Conservation (phyloP, 2,888 invertebrate species). For the Cataglyphis livida region DNA sequence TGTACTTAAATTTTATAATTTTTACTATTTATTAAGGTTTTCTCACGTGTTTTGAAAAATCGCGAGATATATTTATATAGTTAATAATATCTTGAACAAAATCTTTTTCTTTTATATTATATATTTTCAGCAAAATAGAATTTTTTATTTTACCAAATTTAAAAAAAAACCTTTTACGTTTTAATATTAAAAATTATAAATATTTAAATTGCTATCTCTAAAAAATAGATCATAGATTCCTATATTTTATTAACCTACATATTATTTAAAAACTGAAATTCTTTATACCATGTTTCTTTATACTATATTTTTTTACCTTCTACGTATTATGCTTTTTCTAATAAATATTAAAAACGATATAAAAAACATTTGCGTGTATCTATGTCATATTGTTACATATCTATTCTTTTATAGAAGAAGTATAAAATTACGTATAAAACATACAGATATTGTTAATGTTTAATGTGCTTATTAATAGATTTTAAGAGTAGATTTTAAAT, state of each 20-base stretch:
- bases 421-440: neutral
- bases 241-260: neutral
- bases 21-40: neutral
- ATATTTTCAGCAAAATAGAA: neutral
- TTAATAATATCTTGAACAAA: conserved; percentile 5
- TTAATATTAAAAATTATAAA: conserved; percentile 30
- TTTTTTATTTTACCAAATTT: neutral
- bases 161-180: neutral
- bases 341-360: conserved; percentile 20
- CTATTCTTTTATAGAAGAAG: neutral
- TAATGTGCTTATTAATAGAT: neutral
- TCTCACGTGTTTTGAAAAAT: neutral
- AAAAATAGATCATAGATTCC: neutral
- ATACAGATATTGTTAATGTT: neutral
- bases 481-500: neutral
- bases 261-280: neutral
- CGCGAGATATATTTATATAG: neutral
- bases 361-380: neutral
- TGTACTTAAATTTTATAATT: neutral
- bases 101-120: neutral
- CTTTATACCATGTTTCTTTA: neutral
- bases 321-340: neutral
- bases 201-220: neutral
- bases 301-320: neutral
- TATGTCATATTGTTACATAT: neutral